A percentile compares a stretch with the other conserved stretches of the same genome.
Conservation (phyloP, 1,140 invertebrate species). For the Drosophila pseudoobscura region DNA sequence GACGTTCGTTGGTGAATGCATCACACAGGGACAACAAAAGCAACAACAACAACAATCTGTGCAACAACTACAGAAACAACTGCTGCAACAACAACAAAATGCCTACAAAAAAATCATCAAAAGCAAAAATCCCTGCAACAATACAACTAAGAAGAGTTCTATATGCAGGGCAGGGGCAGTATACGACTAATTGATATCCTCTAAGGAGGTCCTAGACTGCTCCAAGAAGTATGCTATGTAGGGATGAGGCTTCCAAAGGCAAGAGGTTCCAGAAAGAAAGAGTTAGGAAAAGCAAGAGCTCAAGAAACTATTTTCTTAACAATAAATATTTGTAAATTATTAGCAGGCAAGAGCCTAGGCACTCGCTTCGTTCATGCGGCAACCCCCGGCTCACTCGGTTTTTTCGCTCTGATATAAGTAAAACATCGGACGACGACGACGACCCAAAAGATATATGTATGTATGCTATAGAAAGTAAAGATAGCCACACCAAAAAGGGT, state of each 20-base stretch:
- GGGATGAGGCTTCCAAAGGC: no score
- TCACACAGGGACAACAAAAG: constrained; percentile 55
- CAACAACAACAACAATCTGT: constrained; percentile 18
- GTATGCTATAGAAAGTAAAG: no score
- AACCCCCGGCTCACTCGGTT: no score
- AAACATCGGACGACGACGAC: no score
- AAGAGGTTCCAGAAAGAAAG: background rate
- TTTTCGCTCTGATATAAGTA: no score
- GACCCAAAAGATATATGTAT: no score
- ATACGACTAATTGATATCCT: constrained; percentile 21
- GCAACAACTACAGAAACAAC: constrained; percentile 20
- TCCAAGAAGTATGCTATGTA: constrained; percentile 8
- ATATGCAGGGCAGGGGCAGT: background rate
- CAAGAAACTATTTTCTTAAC: no score
- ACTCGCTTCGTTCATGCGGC: no score
- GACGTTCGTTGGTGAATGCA: constrained; percentile 62
- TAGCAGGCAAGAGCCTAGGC: no score
- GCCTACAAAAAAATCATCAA: background rate
- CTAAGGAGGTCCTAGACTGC: background rate
- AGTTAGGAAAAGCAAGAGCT: background rate
- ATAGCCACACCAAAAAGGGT: no score
- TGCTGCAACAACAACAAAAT: constrained; percentile 43
- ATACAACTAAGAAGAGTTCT: background rate
- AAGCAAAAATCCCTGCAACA: no score
- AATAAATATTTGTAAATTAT: no score